Evolutionary conservation across 1,140 invertebrate species (phyloP).

Genomic region (Lordiphosa stackelbergi): DNA sequence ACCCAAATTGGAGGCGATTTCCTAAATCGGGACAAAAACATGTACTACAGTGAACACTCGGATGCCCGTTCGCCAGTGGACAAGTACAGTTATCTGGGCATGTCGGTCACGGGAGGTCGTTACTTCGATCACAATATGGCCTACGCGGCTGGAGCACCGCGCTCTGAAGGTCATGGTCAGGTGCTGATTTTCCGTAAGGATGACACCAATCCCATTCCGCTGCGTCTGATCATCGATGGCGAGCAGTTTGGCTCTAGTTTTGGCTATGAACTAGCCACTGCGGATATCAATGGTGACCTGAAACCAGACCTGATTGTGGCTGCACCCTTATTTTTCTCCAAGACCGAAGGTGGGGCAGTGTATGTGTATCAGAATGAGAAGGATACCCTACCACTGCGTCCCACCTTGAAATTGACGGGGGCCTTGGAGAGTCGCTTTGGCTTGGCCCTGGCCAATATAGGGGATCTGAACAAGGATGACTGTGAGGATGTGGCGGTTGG

Average conservation of each 20-base stretch:
- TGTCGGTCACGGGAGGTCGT: slow-evolving; percentile 90
- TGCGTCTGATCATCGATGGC: slow-evolving; percentile 83
- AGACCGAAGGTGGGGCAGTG: slow-evolving; percentile 90
- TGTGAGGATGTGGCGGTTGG: slow-evolving; percentile 94
- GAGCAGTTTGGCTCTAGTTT: slow-evolving; percentile 93
- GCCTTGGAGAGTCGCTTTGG: slow-evolving; percentile 90
- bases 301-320: slow-evolving; percentile 92
- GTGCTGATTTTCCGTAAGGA: slow-evolving; percentile 88
- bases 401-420: slow-evolving; percentile 83
- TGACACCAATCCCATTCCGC: slow-evolving; percentile 81
- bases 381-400: slow-evolving; percentile 78
- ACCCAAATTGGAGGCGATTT: slow-evolving; percentile 86
- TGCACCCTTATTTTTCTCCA: slow-evolving; percentile 93
- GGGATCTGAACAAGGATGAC: slow-evolving; percentile 94
- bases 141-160: slow-evolving; percentile 91
- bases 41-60: slow-evolving; percentile 86
- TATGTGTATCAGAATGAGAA: slow-evolving; percentile 89
- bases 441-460: slow-evolving; percentile 89
- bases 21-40: slow-evolving; percentile 85
- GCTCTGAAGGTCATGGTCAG: slow-evolving; percentile 90
- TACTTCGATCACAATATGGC: slow-evolving; percentile 84
- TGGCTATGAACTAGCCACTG: slow-evolving; percentile 90
- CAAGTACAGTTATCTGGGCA: slow-evolving; percentile 91
- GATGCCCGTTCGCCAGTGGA: slow-evolving; percentile 85
- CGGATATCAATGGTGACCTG: slow-evolving; percentile 92